Evolutionary conservation across 2,888 invertebrate genomes (phyloP), one percentile per base, ranked within the genome.

Genomic region (Heterodera filipjevi): DNA sequence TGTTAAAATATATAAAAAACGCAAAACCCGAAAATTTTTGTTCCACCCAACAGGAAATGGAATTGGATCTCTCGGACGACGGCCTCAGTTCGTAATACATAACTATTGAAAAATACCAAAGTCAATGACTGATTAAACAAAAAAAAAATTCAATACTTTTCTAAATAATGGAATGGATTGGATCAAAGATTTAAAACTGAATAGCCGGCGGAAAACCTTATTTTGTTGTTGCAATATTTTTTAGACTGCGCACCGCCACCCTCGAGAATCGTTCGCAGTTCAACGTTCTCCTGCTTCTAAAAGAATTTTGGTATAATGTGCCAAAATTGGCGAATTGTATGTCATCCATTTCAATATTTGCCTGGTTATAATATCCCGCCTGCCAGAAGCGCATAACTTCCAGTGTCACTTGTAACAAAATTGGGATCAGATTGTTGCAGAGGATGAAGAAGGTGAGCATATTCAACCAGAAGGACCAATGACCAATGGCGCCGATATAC

Each of bases 401-500:
- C 84, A 99, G 92, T 2, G 99, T 97, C 46, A 99, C 98, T 93
- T 98, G n/a, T 86, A 99, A 92, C 84, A 97, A 97, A 91, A 99
- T 99, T 59, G 99, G 99, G 91, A 99, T 98, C 89, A 99, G 93
- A 91, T 99, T 99, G 92, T 87, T 89, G 92, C 96, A 99, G 86
- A 99, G 92, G 92, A 99, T 99, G 89, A 99, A 94, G 92, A 99
- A 99, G n/a, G 99, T 99, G 86, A 99, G 92, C 88, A 98, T 93
- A 91, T 96, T 98, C 91, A 94, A 96, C 44, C 91, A 91, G 89
- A 92, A 92, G 84, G 91, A 91, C 80, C 88, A 86, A 3, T 87
- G 49, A 2, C 30, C 32, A 53, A 75, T 35, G 19, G 44, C 66
- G 19, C 77, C 71, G n/a, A 32, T 64, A 91, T 97, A 97, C 95